Conservation (phyloP, 2,888 invertebrate genomes). For the Hemistola chrysoprasaria region DNA sequence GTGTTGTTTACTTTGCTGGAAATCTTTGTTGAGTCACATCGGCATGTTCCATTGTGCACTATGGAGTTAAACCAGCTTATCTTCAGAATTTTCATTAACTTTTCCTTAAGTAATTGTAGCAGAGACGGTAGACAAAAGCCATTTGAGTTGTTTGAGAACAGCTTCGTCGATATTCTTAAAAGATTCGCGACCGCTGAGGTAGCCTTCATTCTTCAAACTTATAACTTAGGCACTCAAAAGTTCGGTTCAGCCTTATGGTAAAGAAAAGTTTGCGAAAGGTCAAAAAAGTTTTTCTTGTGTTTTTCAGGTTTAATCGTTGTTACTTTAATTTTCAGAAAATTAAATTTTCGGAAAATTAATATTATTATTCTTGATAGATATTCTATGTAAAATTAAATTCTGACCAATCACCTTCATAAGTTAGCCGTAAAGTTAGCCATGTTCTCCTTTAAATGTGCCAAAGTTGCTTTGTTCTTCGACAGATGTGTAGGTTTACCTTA, state of each 20-base stretch:
- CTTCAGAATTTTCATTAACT: not conserved
- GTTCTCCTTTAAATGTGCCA: not conserved
- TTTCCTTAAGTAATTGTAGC: constrained; percentile 3
- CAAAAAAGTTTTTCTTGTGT: constrained; percentile 5
- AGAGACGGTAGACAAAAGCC: constrained; percentile 7
- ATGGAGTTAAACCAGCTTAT: too few species aligned
- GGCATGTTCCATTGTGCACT: constrained; percentile 1
- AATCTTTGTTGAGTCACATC: constrained; percentile 12
- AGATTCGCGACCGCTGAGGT: constrained; percentile 12
- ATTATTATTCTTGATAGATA: too few species aligned
- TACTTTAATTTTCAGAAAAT: constrained; percentile 6
- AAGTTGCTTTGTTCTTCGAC: constrained; percentile 3
- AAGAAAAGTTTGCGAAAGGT: constrained; percentile 14
- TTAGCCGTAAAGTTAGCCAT: too few species aligned
- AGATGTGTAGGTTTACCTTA: constrained; percentile 10
- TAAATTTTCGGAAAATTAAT: too few species aligned
- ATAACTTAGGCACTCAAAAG: constrained; percentile 16
- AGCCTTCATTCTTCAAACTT: constrained; percentile 19
- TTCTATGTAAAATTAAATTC: too few species aligned
- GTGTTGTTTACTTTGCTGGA: constrained; percentile 22
- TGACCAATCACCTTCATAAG: too few species aligned
- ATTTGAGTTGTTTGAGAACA: constrained; percentile 9
- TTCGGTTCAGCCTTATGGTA: constrained; percentile 14
- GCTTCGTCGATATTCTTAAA: constrained; percentile 9
- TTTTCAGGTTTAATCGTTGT: constrained; percentile 4